Conservation (phyloP, 1,140 invertebrate species). For the Leptoteleia sp. region DNA sequence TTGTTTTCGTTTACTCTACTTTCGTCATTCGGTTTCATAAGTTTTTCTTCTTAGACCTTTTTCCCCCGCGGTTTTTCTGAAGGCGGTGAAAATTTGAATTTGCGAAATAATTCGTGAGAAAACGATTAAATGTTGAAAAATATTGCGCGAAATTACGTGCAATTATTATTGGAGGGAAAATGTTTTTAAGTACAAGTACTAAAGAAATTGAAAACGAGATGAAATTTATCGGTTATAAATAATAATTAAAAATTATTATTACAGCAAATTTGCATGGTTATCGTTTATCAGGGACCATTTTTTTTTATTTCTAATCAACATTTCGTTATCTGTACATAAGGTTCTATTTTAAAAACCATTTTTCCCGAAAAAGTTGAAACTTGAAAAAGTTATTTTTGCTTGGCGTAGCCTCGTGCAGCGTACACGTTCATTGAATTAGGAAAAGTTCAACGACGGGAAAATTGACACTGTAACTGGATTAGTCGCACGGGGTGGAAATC, state of each 20-base stretch:
- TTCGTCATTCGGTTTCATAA: slow-evolving; percentile 12
- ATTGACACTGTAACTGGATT: slow-evolving; percentile 43
- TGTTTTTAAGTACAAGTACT: too few relatives aligned
- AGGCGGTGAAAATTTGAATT: not conserved
- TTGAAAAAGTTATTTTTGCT: slow-evolving; percentile 1
- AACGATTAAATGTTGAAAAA: not conserved
- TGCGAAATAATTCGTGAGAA: not conserved
- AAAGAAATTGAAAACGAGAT: too few relatives aligned
- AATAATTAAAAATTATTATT: too few relatives aligned
- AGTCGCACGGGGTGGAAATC: slow-evolving; percentile 36
- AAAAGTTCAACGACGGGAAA: too few relatives aligned
- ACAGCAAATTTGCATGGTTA: too few relatives aligned
- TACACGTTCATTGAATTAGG: slow-evolving; percentile 9
- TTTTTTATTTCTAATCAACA: too few relatives aligned
- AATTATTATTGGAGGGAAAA: too few relatives aligned
- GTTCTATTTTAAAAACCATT: not conserved
- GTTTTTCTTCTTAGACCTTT: not conserved
- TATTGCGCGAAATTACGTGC: too few relatives aligned
- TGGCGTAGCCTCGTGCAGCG: not conserved
- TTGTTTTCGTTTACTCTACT: slow-evolving; percentile 22
- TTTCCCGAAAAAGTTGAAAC: slow-evolving; percentile 10
- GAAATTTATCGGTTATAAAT: too few relatives aligned
- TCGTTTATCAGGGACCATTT: too few relatives aligned
- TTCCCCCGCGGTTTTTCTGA: not conserved
- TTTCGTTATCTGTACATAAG: too few relatives aligned